phyloP scores from a whole-genome alignment of 2,888 invertebrate genomes.

The Plagodis dolabraria region DNA sequence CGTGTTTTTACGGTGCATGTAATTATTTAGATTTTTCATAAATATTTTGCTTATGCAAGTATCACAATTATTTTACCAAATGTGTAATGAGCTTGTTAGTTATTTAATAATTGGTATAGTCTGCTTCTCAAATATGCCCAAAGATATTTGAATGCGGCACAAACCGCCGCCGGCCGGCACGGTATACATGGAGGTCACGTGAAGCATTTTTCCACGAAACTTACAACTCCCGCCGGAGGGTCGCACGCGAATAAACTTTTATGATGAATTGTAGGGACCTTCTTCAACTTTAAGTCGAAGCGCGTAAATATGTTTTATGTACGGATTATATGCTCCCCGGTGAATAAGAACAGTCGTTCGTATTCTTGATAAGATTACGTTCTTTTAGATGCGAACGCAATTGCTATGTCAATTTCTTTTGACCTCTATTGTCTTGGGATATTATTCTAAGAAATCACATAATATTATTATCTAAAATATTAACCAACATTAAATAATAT shows the following conservation, averaged over 20 bases:
- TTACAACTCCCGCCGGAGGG: constrained; percentile 29
- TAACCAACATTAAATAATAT: neutral
- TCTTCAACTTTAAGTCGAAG: constrained; percentile 31
- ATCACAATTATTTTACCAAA: neutral
- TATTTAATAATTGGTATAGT: constrained; percentile 4
- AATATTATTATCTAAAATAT: neutral
- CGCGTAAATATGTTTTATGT: constrained; percentile 30
- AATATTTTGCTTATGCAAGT: too few relatives aligned
- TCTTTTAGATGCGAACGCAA: neutral
- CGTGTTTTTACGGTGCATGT: too few relatives aligned
- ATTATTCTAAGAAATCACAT: neutral
- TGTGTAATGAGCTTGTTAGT: neutral
- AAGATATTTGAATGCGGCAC: constrained; percentile 7
- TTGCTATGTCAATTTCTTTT: neutral
- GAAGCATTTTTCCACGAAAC: constrained; percentile 34
- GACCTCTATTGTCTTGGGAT: neutral
- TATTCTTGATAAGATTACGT: constrained; percentile 11
- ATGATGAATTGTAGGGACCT: constrained; percentile 38
- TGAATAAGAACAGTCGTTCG: constrained; percentile 9
- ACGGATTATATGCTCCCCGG: constrained; percentile 13
- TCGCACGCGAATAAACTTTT: constrained; percentile 38
- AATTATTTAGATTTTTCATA: too few relatives aligned
- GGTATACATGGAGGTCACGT: constrained; percentile 8
- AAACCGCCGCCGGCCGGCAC: constrained; percentile 3
- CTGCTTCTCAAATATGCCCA: constrained; percentile 1